Percentiles rank a stretch among this genome's conserved stretches.
These are phyloP conservation scores for Apis laboriosa DNA, from an alignment of 1,140 invertebrate species.

Conservation along the genomic window DNA sequence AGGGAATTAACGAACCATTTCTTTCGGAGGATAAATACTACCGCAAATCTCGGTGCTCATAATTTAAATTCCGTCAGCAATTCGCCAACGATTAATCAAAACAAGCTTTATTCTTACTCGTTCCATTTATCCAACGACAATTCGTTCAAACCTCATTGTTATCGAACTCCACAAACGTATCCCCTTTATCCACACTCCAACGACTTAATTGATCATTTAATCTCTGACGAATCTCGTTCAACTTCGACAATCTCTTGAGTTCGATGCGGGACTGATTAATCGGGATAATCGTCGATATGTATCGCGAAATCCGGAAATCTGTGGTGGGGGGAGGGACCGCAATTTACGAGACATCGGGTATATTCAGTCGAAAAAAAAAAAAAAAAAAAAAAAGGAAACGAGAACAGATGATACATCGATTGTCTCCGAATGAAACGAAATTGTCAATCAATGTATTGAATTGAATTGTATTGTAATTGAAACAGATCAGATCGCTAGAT, in stretches of 20 bases:
- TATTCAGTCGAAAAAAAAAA: not conserved
- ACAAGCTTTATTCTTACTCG: not conserved
- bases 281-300: not conserved
- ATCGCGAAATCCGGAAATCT: conserved; percentile 25
- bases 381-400: not conserved
- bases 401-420: too few species aligned
- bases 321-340: not conserved
- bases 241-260: not conserved
- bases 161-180: too few species aligned
- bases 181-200: not conserved
- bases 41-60: too few species aligned
- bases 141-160: too few species aligned
- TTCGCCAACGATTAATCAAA: not conserved
- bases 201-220: conserved; percentile 13
- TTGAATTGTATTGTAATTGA: too few species aligned
- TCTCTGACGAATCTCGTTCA: not conserved
- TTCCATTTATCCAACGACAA: not conserved
- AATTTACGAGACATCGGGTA: conserved; percentile 11
- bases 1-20: too few species aligned
- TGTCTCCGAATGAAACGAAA: too few species aligned
- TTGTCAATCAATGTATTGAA: too few species aligned
- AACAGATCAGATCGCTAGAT: too few species aligned
- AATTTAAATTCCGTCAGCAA: too few species aligned
- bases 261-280: conserved; percentile 8
- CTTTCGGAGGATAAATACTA: too few species aligned